Base-by-base conservation (phyloP, 2,113 vertebrate species). In the Propithecus coquereli region DNA sequence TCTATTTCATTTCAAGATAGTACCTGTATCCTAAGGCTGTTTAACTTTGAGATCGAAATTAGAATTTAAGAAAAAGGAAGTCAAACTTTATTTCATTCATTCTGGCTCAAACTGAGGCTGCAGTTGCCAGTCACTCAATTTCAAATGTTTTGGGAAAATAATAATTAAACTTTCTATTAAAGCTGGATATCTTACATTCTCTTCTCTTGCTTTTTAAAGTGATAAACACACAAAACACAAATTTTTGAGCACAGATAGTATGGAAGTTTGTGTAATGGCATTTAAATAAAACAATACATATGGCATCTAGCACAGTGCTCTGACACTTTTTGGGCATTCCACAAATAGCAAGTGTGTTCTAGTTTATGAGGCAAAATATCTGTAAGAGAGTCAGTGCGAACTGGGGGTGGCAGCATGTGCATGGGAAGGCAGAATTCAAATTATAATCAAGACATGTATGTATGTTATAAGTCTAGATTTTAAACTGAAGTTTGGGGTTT, bases 1-100 rank as follows among this genome's bases (percentile, higher is more conserved):
- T 93, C 87, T 83, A 68, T 82, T 91, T 87, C 52, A 77, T 61
- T 87, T 96, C 61, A 91, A 95, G 37, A 77, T 0, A 90, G 50
- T 76, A 91, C 50, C 43, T 54, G 54, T 71, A 40, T 32, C n/a
- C 43, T 83, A 88, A 70, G 76, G 45, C 20, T 45, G 3, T 34
- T 22, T 45, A 87, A 70, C 13, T 68, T 65, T 91, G 34, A 87
- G 54, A 93, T 22, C 66, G 43, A 92, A 93, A 92, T 84, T 2
- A 34, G 30, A 89, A 70, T 89, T 89, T 85, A 74, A 63, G 37
- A 54, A 52, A 65, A 85, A 30, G 25, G 52, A 17, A 63, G 54
- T 82, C 17, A 80, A 57, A 76, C 52, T 90, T 93, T 10, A 37
- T 74, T 82, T 90, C 30, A 87, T 77, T 70, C 37, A 87, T 22